A percentile compares a stretch with the other conserved stretches of the same genome.
phyloP scores from a whole-genome alignment of 1,140 invertebrate genomes.

The Pteromalus puparum region DNA sequence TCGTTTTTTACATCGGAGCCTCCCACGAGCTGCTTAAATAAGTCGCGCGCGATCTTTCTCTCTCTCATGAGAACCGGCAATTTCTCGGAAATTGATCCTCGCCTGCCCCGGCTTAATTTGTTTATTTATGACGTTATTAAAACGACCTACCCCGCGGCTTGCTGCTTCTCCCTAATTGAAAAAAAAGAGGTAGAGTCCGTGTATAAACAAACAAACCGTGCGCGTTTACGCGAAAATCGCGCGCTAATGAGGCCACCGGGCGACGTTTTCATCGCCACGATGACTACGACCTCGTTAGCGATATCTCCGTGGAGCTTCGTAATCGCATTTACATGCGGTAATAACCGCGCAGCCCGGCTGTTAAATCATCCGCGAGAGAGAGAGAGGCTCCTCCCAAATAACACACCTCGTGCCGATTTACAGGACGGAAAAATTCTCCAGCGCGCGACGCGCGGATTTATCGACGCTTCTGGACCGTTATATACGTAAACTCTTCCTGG shows the following conservation, averaged over 20 bases:
- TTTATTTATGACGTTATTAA: conserved; percentile 41
- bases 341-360: not conserved
- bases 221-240: not conserved
- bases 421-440: conserved; percentile 43
- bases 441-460: not conserved
- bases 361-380: conserved; percentile 19
- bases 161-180: not conserved
- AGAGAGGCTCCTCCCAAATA: conserved; percentile 2
- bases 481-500: not conserved
- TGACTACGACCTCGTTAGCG: conserved; percentile 24
- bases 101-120: conserved; percentile 27
- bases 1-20: conserved; percentile 25
- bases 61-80: conserved; percentile 57
- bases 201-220: too few species aligned
- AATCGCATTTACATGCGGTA: conserved; percentile 38
- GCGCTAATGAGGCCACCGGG: conserved; percentile 1
- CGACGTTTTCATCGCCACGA: conserved; percentile 41
- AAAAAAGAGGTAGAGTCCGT: not conserved
- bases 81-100: conserved; percentile 43
- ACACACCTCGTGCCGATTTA: conserved; percentile 7
- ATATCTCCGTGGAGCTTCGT: not conserved
- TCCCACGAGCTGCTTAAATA: conserved; percentile 54
- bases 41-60: conserved; percentile 36
- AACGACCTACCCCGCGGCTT: not conserved
- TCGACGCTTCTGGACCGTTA: not conserved